Evolutionary conservation across 2,888 invertebrate genomes (phyloP).

Genomic region (Limnephilus auricula): DNA sequence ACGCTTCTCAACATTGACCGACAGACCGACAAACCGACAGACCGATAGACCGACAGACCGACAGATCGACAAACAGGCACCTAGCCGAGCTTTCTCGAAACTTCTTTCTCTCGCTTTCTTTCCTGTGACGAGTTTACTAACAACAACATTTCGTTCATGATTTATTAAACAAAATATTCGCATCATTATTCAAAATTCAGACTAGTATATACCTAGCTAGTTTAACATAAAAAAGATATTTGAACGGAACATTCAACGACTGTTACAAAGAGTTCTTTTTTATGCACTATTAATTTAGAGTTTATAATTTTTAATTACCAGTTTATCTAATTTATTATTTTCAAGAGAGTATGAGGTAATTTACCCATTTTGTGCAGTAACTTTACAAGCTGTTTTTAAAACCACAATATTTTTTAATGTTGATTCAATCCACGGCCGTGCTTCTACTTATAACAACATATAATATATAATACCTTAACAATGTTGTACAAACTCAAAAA

Average conservation of each 20-base stretch:
- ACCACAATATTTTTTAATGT: no score
- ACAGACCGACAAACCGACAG: no score
- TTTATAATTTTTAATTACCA: not conserved
- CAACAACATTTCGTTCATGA: not conserved
- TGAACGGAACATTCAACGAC: not conserved
- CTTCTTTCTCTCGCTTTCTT: conserved; percentile 2
- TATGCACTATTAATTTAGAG: not conserved
- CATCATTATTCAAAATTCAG: not conserved
- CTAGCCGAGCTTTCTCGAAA: not conserved
- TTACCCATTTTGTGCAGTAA: not conserved
- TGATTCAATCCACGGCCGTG: not conserved
- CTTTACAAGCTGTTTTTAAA: not conserved
- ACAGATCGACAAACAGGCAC: no score
- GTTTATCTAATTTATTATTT: not conserved
- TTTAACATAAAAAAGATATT: not conserved
- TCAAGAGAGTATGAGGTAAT: not conserved
- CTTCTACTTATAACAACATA: no score
- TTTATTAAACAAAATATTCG: not conserved
- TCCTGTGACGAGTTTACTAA: not conserved
- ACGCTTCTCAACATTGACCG: not conserved
- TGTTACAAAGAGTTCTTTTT: not conserved
- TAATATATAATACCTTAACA: no score
- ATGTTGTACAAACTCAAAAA: no score
- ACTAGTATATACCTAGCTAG: not conserved
- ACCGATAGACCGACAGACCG: no score